Conservation (phyloP, 2,888 invertebrate genomes). For the Cartodere bifasciata region DNA sequence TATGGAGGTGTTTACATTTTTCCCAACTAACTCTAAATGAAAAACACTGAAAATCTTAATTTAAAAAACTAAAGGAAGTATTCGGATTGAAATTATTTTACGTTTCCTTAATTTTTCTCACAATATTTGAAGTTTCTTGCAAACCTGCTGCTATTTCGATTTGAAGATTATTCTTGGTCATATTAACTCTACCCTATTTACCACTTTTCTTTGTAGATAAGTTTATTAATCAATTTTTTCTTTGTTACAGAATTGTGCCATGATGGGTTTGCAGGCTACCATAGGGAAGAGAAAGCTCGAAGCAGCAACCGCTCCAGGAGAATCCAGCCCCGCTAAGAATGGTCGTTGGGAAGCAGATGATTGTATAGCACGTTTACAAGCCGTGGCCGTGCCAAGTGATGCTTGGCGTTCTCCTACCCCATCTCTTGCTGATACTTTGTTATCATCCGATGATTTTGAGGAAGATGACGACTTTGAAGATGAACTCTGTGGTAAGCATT, state of each 20-base stretch:
- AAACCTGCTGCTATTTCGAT: no score
- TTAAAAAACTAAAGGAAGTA: no score
- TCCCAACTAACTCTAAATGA: no score
- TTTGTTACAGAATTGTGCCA: slow-evolving; percentile 46
- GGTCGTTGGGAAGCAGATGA: slow-evolving; percentile 44
- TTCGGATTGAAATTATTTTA: no score
- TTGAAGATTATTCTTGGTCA: not conserved
- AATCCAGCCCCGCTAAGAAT: slow-evolving; percentile 41
- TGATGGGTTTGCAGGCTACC: slow-evolving; percentile 65
- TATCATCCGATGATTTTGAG: slow-evolving; percentile 37
- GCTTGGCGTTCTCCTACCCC: slow-evolving; percentile 40
- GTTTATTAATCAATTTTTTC: slow-evolving; percentile 3
- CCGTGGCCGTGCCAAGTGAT: slow-evolving; percentile 54
- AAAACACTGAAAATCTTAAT: no score
- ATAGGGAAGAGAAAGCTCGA: slow-evolving; percentile 57
- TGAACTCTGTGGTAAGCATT: slow-evolving; percentile 41
- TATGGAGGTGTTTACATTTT: no score
- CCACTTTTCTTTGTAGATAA: not conserved
- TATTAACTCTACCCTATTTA: not conserved
- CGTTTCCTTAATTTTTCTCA: no score
- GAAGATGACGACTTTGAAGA: slow-evolving; percentile 51
- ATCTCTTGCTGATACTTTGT: slow-evolving; percentile 30
- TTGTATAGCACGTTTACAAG: slow-evolving; percentile 54
- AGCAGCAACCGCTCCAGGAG: slow-evolving; percentile 33
- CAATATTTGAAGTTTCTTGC: no score